Conservation (phyloP, 2,888 invertebrate species). For the Trachelus troglodyta region DNA sequence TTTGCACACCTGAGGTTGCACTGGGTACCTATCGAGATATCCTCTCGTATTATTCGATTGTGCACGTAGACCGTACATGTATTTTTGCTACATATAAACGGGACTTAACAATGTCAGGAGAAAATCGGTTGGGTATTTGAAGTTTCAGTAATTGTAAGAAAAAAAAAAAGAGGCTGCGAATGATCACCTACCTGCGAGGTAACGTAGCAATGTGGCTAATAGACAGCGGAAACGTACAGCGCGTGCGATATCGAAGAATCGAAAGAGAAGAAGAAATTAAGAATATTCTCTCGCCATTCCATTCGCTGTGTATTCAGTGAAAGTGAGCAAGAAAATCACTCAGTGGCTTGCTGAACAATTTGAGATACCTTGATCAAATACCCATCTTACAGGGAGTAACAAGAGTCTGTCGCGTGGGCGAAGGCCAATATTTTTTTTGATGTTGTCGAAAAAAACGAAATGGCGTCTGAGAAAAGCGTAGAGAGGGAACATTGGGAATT, state of each 20-base stretch:
- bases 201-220: not conserved
- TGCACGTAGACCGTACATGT: not conserved
- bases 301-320: not conserved
- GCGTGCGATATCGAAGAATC: too few species aligned
- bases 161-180: not conserved
- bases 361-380: not conserved
- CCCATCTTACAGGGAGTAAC: not conserved
- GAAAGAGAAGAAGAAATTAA: not conserved
- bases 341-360: not conserved
- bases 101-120: not conserved
- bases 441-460: not conserved
- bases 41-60: conserved; percentile 11
- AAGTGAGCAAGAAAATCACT: not conserved
- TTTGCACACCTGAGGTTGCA: conserved; percentile 61
- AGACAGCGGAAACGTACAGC: not conserved
- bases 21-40: conserved; percentile 17
- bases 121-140: not conserved
- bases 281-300: not conserved
- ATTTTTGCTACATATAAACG: not conserved
- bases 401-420: not conserved
- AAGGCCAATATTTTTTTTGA: not conserved
- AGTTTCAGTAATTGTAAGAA: not conserved
- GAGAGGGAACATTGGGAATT: not conserved
- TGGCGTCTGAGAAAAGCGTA: not conserved
- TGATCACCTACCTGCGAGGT: not conserved